These are phyloP conservation scores for Sula dactylatra DNA, from an alignment of 2,113 vertebrate genomes.

Conservation along the genomic window DNA sequence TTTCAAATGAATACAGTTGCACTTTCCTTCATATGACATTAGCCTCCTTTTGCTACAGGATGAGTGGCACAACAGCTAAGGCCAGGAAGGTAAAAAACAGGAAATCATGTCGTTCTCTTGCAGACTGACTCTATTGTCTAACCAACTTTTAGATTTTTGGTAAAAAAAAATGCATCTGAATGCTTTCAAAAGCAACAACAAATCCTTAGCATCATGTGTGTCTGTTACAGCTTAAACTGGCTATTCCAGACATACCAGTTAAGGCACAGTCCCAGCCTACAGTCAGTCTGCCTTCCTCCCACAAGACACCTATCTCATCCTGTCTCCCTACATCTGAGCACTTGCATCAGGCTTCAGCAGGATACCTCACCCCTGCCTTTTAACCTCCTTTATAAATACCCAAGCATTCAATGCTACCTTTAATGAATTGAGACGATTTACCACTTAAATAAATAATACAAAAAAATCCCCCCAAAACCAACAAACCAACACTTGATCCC, in stretches of 20 bases:
- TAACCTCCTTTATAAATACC: neutral
- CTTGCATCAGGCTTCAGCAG: neutral
- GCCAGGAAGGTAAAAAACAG: neutral
- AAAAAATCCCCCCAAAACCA: accelerated
- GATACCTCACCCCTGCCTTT: neutral
- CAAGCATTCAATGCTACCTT: neutral
- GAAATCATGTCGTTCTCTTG: neutral
- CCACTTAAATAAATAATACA: neutral
- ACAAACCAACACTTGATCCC: neutral
- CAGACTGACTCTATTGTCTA: neutral
- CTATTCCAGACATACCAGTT: neutral
- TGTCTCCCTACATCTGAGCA: neutral
- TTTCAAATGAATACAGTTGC: neutral
- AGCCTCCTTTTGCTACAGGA: neutral
- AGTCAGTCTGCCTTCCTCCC: neutral
- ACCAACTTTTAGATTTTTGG: neutral
- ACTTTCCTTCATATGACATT: neutral
- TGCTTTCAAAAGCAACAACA: neutral
- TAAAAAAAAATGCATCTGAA: neutral
- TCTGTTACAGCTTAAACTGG: neutral
- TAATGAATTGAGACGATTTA: neutral
- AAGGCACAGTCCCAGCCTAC: neutral
- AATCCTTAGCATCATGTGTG: neutral
- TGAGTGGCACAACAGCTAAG: neutral
- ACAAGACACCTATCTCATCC: neutral